phyloP scores from a whole-genome alignment of 1,140 invertebrate genomes.

The Drosophila nigrodunni region DNA sequence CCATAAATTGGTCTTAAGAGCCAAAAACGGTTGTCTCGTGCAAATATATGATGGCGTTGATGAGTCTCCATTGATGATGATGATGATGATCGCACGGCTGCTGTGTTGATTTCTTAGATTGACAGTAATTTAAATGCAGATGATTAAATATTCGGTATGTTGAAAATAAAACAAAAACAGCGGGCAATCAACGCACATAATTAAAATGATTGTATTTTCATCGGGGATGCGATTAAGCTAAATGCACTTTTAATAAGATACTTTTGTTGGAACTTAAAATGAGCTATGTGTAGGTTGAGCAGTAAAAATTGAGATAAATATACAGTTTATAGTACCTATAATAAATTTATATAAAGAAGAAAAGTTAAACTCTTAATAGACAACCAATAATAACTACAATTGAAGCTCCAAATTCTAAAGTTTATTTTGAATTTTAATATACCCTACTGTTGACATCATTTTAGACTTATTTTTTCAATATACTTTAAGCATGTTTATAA shows the following conservation, averaged over 20 bases:
- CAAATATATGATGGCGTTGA: slow-evolving; percentile 53
- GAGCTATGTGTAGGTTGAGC: not conserved
- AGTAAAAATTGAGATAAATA: too few relatives aligned
- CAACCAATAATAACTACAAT: too few relatives aligned
- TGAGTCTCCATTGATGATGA: not conserved
- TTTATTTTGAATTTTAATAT: too few relatives aligned
- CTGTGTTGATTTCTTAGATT: slow-evolving; percentile 54
- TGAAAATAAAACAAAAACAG: slow-evolving; percentile 52
- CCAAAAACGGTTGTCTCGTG: slow-evolving; percentile 34
- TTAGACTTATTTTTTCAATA: too few relatives aligned
- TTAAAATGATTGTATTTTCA: not conserved
- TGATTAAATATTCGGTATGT: slow-evolving; percentile 23
- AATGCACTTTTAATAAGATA: slow-evolving; percentile 2
- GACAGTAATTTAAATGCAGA: slow-evolving; percentile 58
- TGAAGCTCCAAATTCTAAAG: too few relatives aligned
- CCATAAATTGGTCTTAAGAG: slow-evolving; percentile 25
- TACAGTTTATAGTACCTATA: too few relatives aligned
- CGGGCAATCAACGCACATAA: slow-evolving; percentile 16
- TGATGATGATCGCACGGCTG: slow-evolving; percentile 12
- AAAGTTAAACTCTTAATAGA: too few relatives aligned
- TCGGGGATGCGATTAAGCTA: not conserved
- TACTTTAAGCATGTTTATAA: too few relatives aligned
- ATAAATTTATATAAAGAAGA: too few relatives aligned
- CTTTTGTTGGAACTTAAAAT: not conserved
- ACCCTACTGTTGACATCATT: too few relatives aligned